Percentiles rank a stretch among this genome's conserved stretches.
These are phyloP conservation scores for Pteromalus puparum DNA, from an alignment of 1,140 invertebrate genomes.

Conservation along the genomic window DNA sequence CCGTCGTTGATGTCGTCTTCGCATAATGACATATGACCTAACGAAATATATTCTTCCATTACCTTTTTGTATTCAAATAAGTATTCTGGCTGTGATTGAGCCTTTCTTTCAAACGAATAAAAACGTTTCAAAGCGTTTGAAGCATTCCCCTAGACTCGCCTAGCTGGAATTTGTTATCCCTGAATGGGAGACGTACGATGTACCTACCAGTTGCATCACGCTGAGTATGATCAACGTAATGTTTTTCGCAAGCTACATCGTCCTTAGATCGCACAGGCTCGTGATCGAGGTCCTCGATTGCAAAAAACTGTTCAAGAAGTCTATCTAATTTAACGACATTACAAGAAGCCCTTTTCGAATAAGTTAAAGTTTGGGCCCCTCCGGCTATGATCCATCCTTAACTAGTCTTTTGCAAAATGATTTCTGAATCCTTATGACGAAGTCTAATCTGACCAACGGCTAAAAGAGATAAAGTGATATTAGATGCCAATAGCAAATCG, in stretches of 20 bases:
- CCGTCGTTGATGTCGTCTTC: not conserved
- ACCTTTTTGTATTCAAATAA: too few species aligned
- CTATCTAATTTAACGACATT: not conserved
- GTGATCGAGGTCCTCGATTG: not conserved
- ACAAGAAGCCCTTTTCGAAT: not conserved
- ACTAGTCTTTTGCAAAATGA: not conserved
- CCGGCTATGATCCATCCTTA: not conserved
- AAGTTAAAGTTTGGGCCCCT: not conserved
- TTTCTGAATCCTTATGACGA: not conserved
- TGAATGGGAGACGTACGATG: not conserved
- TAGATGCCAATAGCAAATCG: not conserved
- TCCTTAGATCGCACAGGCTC: not conserved
- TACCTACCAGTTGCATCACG: not conserved
- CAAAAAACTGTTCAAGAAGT: not conserved
- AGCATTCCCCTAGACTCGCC: not conserved
- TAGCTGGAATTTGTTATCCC: not conserved
- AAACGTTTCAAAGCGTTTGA: not conserved
- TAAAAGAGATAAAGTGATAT: not conserved
- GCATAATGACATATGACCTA: conserved; percentile 56
- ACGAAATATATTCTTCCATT: conserved; percentile 58
- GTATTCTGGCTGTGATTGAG: too few species aligned
- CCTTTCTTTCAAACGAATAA: too few species aligned
- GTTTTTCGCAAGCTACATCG: too few species aligned
- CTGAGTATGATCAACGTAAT: too few species aligned
- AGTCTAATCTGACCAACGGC: conserved; percentile 2